Evolutionary conservation across 2,113 vertebrate genomes (phyloP).

Genomic region (Gobius niger): DNA sequence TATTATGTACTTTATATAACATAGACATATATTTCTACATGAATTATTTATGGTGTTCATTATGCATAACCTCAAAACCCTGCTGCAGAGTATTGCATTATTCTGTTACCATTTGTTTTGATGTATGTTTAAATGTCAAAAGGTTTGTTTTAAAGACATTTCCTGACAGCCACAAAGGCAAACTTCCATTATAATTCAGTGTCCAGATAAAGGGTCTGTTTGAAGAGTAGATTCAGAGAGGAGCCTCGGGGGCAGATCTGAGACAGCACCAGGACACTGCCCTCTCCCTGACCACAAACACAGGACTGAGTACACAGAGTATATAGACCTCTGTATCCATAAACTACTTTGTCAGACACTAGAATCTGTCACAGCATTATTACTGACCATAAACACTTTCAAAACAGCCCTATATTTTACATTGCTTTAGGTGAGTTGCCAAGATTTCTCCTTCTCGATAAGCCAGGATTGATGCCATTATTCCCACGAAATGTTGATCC

Average conservation of each 20-base stretch:
- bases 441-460: background rate
- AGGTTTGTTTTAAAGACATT: background rate
- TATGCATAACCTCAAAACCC: background rate
- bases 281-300: slow-evolving; percentile 44
- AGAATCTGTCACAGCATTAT: slow-evolving; percentile 6
- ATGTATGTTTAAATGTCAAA: background rate
- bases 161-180: background rate
- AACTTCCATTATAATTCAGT: slow-evolving; percentile 7
- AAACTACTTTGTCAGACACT: background rate
- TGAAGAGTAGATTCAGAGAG: slow-evolving; percentile 41
- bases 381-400: slow-evolving; percentile 4
- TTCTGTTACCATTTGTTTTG: background rate
- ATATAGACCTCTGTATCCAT: slow-evolving; percentile 1
- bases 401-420: slow-evolving; percentile 1
- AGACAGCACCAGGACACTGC: slow-evolving; percentile 27
- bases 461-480: background rate
- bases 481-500: background rate
- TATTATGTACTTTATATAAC: no score
- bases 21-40: no score
- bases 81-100: background rate
- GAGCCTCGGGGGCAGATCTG: slow-evolving; percentile 28
- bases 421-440: background rate
- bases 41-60: background rate
- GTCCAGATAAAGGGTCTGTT: slow-evolving; percentile 31
- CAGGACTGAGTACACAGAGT: slow-evolving; percentile 11